Percentiles rank a stretch among this genome's conserved stretches.
These are phyloP conservation scores for Myotis pilosus DNA, from an alignment of 2,797 vertebrate species.

Conservation along the genomic window DNA sequence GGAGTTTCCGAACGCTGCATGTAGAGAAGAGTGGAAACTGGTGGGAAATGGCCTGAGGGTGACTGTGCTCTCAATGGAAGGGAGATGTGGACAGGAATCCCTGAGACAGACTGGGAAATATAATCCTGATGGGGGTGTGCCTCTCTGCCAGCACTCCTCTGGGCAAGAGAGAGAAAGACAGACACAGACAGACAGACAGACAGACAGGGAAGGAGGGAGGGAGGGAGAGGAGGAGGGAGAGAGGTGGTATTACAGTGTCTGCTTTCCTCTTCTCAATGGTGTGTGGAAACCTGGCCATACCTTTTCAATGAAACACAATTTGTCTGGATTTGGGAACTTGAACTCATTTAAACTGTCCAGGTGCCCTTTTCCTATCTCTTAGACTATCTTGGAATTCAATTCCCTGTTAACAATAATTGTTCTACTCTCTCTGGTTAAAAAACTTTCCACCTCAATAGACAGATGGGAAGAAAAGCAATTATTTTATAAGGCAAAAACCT, in stretches of 20 bases:
- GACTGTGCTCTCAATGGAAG: slow-evolving; percentile 1
- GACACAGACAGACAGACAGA: not conserved
- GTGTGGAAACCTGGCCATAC: slow-evolving; percentile 23
- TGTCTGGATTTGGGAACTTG: slow-evolving; percentile 47
- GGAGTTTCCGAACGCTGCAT: not conserved
- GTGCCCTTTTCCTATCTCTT: slow-evolving; percentile 51
- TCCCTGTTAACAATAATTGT: slow-evolving; percentile 50
- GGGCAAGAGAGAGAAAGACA: not conserved
- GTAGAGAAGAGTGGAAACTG: not conserved
- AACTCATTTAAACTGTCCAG: slow-evolving; percentile 59
- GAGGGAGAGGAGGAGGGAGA: not conserved
- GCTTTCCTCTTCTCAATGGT: slow-evolving; percentile 26
- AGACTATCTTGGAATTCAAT: slow-evolving; percentile 59
- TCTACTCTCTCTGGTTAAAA: slow-evolving; percentile 44
- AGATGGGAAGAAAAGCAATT: slow-evolving; percentile 38
- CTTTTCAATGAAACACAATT: slow-evolving; percentile 61
- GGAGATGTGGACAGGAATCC: slow-evolving; percentile 19
- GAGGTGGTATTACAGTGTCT: not conserved
- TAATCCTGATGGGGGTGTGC: not conserved
- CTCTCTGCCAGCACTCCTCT: not conserved
- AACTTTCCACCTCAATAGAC: slow-evolving; percentile 16
- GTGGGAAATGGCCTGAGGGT: not conserved
- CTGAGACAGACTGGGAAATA: slow-evolving; percentile 12
- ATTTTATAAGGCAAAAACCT: slow-evolving; percentile 55
- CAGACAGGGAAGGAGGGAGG: not conserved